Evolutionary conservation across 2,113 vertebrate genomes (phyloP), one percentile per base, ranked within the genome.

Genomic region (Syngnathus scovelli): DNA sequence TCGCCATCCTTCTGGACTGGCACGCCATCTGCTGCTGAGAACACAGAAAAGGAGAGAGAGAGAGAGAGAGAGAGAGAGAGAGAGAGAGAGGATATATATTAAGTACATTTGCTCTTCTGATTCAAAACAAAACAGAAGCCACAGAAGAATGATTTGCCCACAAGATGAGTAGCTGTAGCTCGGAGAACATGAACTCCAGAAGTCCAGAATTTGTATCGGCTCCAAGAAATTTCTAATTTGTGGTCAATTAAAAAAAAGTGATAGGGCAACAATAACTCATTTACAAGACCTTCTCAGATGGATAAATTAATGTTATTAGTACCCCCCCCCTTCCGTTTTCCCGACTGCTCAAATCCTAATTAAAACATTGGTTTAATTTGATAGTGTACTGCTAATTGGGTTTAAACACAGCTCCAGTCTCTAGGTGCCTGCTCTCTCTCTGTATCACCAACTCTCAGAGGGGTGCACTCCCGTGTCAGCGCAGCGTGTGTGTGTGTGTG

Each of bases 1-100:
- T 93, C 91, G 73, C 90, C 92, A 86, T 92, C 91, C 77, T 92
- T 92, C 84, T 92, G 90, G 83, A 92, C 90, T 69, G 90, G 90
- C 81, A 92, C 90, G 62, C 89, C 85, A 83, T 92, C 91, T 84
- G 80, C 89, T 76, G 90, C 91, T 91, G 77, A 73, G 71, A n/a
- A n/a, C n/a, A n/a, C n/a, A n/a, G n/a, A n/a, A n/a, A n/a, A n/a
- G n/a, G n/a, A 72, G 44, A 15, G 1, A 3, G 8, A 79, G 43
- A 68, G 64, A 64, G 18, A 81, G 39, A 68, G 7, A 39, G 54
- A 66, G 49, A 72, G 44, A 15, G 1, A 3, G 13, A 68, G 65
- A 68, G 61, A 78, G 55, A 41, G 65, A 3, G 49, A 52, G 59
- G 12, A 12, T 27, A 33, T 36, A 16, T 19, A 27, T 61, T 66